phyloP scores from a whole-genome alignment of 2,113 vertebrate genomes.

The Pterocles burchelli region DNA sequence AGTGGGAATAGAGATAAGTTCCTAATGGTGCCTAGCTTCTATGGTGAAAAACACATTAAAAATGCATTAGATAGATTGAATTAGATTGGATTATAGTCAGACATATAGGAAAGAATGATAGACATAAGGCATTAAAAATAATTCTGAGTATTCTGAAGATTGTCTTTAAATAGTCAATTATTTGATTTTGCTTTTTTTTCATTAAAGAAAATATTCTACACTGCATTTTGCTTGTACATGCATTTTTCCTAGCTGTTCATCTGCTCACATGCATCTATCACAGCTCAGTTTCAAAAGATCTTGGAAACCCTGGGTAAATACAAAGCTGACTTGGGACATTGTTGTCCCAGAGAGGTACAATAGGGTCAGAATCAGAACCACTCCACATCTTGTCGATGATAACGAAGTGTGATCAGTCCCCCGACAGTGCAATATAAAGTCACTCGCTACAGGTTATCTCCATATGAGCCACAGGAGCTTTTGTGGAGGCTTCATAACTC shows the following conservation, averaged over 20 bases:
- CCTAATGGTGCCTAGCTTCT: slow-evolving; percentile 25
- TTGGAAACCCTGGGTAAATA: not conserved
- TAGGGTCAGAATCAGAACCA: not conserved
- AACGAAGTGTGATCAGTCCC: not conserved
- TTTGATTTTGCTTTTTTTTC: not conserved
- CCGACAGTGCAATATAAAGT: not conserved
- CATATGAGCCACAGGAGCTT: not conserved
- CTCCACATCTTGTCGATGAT: not conserved
- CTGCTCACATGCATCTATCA: not conserved
- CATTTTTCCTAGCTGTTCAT: not conserved
- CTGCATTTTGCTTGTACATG: not conserved
- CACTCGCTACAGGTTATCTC: not conserved
- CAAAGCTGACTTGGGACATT: not conserved
- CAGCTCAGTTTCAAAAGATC: not conserved
- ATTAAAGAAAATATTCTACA: not conserved
- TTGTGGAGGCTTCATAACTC: not conserved
- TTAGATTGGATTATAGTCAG: not conserved
- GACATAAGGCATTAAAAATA: not conserved
- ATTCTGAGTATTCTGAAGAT: not conserved
- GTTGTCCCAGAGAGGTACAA: not conserved
- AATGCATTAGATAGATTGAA: slow-evolving; percentile 31
- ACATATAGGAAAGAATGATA: not conserved
- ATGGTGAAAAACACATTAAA: not conserved
- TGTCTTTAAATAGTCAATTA: not conserved
- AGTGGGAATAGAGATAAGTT: slow-evolving; percentile 30